phyloP scores from a whole-genome alignment of 2,888 invertebrate genomes.

The Drosophila peninsularis region DNA sequence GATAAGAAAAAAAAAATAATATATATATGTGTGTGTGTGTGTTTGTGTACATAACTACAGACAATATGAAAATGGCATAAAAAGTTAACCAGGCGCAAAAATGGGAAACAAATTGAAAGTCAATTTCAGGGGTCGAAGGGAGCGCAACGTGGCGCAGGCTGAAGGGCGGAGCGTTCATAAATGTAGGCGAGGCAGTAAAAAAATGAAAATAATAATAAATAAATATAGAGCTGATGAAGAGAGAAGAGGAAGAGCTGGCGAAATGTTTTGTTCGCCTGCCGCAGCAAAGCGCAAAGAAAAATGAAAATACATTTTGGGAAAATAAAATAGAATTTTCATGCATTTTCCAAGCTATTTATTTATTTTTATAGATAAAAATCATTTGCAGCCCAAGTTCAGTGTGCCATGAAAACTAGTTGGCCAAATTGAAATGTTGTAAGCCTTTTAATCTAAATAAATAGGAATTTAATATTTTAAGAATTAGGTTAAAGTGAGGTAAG shows the following conservation, averaged over 20 bases:
- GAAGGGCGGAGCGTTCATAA: constrained; percentile 14
- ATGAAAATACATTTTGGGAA: constrained; percentile 22
- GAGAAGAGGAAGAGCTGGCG: constrained; percentile 10
- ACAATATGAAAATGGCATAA: constrained; percentile 58
- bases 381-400: constrained; percentile 37
- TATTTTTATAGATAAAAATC: constrained; percentile 12
- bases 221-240: constrained; percentile 1
- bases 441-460: background rate
- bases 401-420: constrained; percentile 46
- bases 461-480: background rate
- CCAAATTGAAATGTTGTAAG: background rate
- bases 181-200: constrained; percentile 41
- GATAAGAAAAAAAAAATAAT: background rate
- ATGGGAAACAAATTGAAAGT: constrained; percentile 72
- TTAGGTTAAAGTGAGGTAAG: background rate
- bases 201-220: constrained; percentile 15
- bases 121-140: constrained; percentile 53
- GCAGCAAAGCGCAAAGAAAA: constrained; percentile 10
- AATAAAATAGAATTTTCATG: constrained; percentile 3
- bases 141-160: background rate
- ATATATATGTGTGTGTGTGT: background rate
- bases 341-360: constrained; percentile 14
- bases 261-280: constrained; percentile 34
- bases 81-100: constrained; percentile 64
- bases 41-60: constrained; percentile 1